A percentile compares a stretch with the other conserved stretches of the same genome.
phyloP scores from a whole-genome alignment of 2,888 invertebrate genomes.

The Lumbricus terrestris region DNA sequence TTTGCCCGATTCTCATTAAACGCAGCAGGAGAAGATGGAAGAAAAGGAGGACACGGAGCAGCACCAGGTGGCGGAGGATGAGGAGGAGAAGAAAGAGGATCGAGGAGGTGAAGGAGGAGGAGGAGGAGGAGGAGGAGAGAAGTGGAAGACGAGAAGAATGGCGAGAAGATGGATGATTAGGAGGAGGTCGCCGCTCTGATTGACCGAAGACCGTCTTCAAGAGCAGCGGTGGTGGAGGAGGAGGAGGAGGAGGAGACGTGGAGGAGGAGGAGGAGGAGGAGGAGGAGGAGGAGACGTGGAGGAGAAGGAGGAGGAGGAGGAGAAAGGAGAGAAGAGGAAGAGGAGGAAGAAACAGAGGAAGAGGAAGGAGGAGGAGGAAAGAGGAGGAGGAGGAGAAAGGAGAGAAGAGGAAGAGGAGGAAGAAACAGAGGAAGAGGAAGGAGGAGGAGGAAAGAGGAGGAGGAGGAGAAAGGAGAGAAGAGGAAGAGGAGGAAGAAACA shows the following conservation, averaged over 20 bases:
- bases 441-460: background rate
- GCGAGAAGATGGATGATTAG: background rate
- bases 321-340: background rate
- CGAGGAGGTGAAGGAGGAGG: background rate
- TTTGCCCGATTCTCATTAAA: background rate
- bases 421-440: background rate
- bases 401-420: background rate
- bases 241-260: background rate
- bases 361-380: background rate
- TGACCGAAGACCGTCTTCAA: background rate
- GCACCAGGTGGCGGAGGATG: background rate
- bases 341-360: background rate
- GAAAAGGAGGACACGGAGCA: background rate
- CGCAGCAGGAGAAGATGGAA: background rate
- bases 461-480: background rate
- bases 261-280: background rate
- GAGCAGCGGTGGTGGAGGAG: background rate
- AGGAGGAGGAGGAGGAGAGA: background rate
- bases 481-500: background rate
- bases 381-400: background rate
- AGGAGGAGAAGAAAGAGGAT: background rate
- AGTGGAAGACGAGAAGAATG: too few relatives aligned
- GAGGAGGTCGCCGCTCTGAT: too few relatives aligned
- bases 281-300: background rate
- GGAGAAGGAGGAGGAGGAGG: background rate